Evolutionary conservation across 2,113 vertebrate genomes (phyloP).

Genomic region (Tylochromis polylepis): DNA sequence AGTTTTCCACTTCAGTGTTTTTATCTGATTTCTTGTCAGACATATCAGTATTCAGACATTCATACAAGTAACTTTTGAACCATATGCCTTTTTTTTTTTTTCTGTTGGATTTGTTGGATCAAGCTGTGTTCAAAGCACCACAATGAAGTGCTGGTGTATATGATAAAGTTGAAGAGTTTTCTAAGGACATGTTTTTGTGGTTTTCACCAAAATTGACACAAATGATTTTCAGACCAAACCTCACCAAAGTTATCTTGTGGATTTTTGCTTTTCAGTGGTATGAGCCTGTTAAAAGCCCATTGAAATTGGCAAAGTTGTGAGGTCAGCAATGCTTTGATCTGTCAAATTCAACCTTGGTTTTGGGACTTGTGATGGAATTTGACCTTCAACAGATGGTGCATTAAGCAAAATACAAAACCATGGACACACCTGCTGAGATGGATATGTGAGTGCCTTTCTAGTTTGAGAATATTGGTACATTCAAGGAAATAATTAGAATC

Average conservation of each 20-base stretch:
- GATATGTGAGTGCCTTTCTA: not conserved
- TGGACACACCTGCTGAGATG: not conserved
- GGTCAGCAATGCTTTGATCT: not conserved
- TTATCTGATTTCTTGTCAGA: not conserved
- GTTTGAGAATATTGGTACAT: not conserved
- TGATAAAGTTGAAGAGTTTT: not conserved
- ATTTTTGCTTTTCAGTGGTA: not conserved
- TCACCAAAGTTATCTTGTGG: not conserved
- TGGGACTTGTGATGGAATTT: not conserved
- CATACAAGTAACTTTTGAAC: not conserved
- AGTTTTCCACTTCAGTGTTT: not conserved
- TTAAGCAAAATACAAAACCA: not conserved
- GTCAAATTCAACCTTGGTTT: not conserved
- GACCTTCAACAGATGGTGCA: not conserved
- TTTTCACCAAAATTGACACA: not conserved
- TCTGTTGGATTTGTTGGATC: not conserved
- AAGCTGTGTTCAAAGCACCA: not conserved
- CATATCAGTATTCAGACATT: not conserved
- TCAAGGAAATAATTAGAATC: not conserved
- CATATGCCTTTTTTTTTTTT: not conserved
- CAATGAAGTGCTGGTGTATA: rapidly evolving
- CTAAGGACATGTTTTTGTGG: not conserved
- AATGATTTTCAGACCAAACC: not conserved
- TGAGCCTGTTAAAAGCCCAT: not conserved
- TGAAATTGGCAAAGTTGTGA: not conserved